Base-by-base conservation (phyloP, 2,797 vertebrate genomes). In the Ctenopoma kingsleyae region DNA sequence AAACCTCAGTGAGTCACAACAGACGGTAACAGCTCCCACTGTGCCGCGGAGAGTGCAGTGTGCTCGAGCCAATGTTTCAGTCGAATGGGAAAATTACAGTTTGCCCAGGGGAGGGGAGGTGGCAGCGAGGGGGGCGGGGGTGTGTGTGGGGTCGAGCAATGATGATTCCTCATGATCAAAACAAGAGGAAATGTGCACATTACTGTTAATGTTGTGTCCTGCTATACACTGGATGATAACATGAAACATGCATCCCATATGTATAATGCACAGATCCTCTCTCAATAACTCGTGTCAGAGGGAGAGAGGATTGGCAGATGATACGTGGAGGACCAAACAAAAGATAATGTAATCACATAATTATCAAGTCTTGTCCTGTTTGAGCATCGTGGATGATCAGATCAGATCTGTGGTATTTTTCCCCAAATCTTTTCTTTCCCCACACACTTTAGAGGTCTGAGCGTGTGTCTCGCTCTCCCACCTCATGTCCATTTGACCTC, bases 1-100 rank as follows among this genome's bases (percentile, higher is more conserved):
- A 74, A 84, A 81, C 78, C 75, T 84, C 71, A 80, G 58, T 82
- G 84, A 89, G 85, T 90, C 88, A 87, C 78, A 89, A 76, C 88
- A 90, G 86, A 87, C 80, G 72, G 82, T 63, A 86, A 68, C 78
- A 89, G 84, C 87, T 87, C 85, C 81, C 78, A 76, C 82, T 62
- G 71, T 63, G 74, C 74, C 75, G 82, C 75, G 75, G 77, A 83
- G 70, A 81, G 76, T 0, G 55, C 76, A 57, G 52, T 36, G 50
- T 56, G 51, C 43, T 44, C 0, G 32, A 72, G 84, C 76, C 83
- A 83, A 64, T 59, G 76, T 76, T 84, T 87, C 76, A 83, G 80
- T 56, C 74, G 32, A 84, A 80, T 59, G 71, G 74, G 81, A 76
- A 87, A 83, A 88, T 85, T 64, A 85, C 71, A 63, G 81, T 85